Percentiles rank a stretch among this genome's conserved stretches.
phyloP scores from a whole-genome alignment of 1,140 invertebrate genomes.

The Drosophila mayri region DNA sequence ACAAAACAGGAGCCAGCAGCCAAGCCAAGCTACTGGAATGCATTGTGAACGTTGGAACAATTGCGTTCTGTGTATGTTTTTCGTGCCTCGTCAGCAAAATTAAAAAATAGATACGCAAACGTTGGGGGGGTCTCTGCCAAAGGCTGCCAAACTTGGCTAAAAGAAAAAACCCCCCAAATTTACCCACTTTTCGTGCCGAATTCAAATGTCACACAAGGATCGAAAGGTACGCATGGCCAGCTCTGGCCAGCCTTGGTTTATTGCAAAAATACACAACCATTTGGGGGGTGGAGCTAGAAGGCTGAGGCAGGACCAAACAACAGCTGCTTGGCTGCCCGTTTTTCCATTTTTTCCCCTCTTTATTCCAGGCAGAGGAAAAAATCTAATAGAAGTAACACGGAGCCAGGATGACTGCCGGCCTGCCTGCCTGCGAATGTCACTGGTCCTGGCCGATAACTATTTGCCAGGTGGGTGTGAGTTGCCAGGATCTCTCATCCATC shows the following conservation, averaged over 20 bases:
- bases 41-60: slow-evolving; percentile 79
- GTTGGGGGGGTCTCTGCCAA: not conserved
- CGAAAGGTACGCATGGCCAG: slow-evolving; percentile 81
- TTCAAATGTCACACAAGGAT: slow-evolving; percentile 83
- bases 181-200: slow-evolving; percentile 49
- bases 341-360: slow-evolving; percentile 10
- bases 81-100: slow-evolving; percentile 82
- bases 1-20: slow-evolving; percentile 29
- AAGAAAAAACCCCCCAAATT: slow-evolving; percentile 52
- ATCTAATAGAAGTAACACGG: slow-evolving; percentile 73
- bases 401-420: slow-evolving; percentile 17
- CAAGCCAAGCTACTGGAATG: slow-evolving; percentile 59
- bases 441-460: slow-evolving; percentile 74
- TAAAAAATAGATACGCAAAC: slow-evolving; percentile 81
- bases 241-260: slow-evolving; percentile 44
- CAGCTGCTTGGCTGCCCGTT: slow-evolving; percentile 61
- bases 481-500: not conserved
- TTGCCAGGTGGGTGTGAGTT: slow-evolving; percentile 53
- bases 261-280: slow-evolving; percentile 73
- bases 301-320: slow-evolving; percentile 47
- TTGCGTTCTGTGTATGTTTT: slow-evolving; percentile 82
- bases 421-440: slow-evolving; percentile 79
- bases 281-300: not conserved
- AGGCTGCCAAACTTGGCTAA: slow-evolving; percentile 59
- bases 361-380: slow-evolving; percentile 30